These are phyloP conservation scores for Orthonychiurus folsomi DNA, from an alignment of 2,888 invertebrate genomes.

Conservation along the genomic window DNA sequence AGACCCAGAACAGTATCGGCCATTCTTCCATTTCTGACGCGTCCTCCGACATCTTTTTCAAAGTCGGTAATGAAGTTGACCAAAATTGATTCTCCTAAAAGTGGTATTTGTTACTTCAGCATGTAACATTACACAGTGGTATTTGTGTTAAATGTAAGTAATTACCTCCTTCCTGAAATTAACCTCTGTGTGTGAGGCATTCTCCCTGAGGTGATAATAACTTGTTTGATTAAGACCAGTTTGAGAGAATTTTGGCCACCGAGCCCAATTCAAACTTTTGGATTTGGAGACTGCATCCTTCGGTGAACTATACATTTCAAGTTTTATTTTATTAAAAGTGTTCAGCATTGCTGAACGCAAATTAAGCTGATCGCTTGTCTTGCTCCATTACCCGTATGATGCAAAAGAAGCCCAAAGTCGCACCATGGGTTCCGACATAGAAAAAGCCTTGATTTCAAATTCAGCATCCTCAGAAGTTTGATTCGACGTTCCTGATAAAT, in stretches of 20 bases:
- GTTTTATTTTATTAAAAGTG: too few relatives aligned
- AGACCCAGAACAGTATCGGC: conserved; percentile 29
- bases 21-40: conserved; percentile 28
- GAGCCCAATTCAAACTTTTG: conserved; percentile 7
- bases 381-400: conserved; percentile 23
- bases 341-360: too few relatives aligned
- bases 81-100: conserved; percentile 33
- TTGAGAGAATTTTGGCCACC: conserved; percentile 1
- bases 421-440: conserved; percentile 28
- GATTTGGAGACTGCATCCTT: conserved; percentile 7
- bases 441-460: conserved; percentile 16
- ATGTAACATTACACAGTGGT: too few relatives aligned
- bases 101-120: background rate
- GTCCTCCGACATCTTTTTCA: conserved; percentile 21
- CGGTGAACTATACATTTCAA: conserved; percentile 8
- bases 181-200: background rate
- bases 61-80: conserved; percentile 26
- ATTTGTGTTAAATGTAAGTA: background rate
- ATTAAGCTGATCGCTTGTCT: background rate
- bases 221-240: background rate
- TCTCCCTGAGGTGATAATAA: conserved; percentile 3
- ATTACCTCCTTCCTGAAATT: conserved; percentile 11
- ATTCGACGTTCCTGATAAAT: too few relatives aligned
- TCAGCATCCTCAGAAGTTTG: background rate
- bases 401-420: conserved; percentile 38